Evolutionary conservation across 2,888 invertebrate genomes (phyloP).

Genomic region (Drosophila infuscata): DNA sequence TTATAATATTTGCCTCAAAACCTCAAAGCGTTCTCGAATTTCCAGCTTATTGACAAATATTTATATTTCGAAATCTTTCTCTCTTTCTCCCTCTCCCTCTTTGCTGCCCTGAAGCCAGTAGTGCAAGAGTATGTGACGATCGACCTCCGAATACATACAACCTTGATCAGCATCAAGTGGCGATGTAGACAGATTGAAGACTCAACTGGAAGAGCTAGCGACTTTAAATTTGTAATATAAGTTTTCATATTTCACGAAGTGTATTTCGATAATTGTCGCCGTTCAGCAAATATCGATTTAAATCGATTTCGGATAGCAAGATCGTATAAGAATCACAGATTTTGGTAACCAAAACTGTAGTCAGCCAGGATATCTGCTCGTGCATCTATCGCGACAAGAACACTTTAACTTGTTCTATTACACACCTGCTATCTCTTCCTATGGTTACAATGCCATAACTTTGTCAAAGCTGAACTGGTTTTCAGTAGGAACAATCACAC

Average conservation of each 20-base stretch:
- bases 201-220: background rate
- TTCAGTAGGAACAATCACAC: background rate
- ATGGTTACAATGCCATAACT: background rate
- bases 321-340: background rate
- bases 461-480: background rate
- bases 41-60: conserved; percentile 62
- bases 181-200: too few relatives aligned
- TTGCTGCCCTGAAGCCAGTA: background rate
- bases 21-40: conserved; percentile 49
- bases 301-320: background rate
- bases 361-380: background rate
- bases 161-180: background rate
- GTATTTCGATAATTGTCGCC: background rate
- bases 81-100: background rate
- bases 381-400: background rate
- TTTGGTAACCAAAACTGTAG: background rate
- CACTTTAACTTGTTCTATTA: background rate
- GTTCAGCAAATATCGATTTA: background rate
- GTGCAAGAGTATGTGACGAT: background rate
- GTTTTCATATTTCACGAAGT: background rate
- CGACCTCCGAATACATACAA: background rate
- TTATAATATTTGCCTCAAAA: conserved; percentile 56
- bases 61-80: conserved; percentile 4
- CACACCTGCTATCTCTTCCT: background rate
- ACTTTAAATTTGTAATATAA: background rate